Evolutionary conservation across 2,797 vertebrate species (phyloP), one percentile per base, ranked within the genome.

Genomic region (Sus cebifrons): DNA sequence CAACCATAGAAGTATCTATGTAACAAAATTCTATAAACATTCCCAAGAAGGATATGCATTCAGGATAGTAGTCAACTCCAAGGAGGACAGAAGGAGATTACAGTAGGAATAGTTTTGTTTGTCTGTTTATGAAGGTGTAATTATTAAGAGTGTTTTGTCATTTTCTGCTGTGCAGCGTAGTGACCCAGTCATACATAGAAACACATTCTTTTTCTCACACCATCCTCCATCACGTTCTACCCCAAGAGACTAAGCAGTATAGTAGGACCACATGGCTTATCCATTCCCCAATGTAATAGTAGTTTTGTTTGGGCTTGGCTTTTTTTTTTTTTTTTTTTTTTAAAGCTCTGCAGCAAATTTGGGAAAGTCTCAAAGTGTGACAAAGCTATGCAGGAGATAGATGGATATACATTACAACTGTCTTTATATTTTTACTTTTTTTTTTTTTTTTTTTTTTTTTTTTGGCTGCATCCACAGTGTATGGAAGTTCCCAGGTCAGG

Each of bases 21-120:
- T 3, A 27, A 73, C 18, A 32, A 32, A 17, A 79, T 23, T 17
- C 20, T 1, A 18, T 44, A 18, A 62, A 23, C 29, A 18, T 27
- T 40, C 64, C 0, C 67, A n/a, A 54, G 17, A 60, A 36, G 13
- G 17, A 67, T 78, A 40, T 58, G 36, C 27, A 27, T 25, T 74
- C 16, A 44, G 44, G 17, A 40, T 2, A 2, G 4, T 0, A 27
- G 64, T 40, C 65, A 25, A 23, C 32, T 32, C 16, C 58, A 10
- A 54, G 49, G 18, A 54, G 12, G 29, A 36, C 68, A 62, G 44
- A n/a, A n/a, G 74, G 32, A 18, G 14, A 71, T n/a, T 1, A 23
- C 5, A 4, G 0, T 4, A 21, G 25, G 36, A 2, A 52, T 25
- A 40, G 10, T 6, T 62, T 9, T 21, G 40, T 8, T 23, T 16